These are phyloP conservation scores for Aurelia sp. DNA, from an alignment of 30 jellyfish, hydroid and myxozoan genomes.

Conservation along the genomic window DNA sequence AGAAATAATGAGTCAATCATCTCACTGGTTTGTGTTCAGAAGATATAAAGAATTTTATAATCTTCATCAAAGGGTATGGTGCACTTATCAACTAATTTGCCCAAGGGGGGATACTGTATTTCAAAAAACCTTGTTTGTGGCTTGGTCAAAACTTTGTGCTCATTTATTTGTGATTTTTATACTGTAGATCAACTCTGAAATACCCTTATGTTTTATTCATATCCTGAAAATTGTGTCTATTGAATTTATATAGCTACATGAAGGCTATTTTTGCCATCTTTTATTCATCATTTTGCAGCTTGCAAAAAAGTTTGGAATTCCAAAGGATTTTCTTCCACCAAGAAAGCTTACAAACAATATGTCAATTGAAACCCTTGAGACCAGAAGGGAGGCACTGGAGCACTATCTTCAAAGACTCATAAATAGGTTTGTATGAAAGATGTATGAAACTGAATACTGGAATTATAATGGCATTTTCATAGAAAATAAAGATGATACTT, in stretches of 20 bases:
- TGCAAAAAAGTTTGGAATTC: conserved; percentile 69
- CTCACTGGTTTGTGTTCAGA: conserved; percentile 95
- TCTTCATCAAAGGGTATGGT: conserved; percentile 81
- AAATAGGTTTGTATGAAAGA: conserved; percentile 64
- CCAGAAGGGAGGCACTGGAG: conserved; percentile 91
- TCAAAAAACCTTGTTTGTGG: background rate
- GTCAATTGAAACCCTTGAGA: conserved; percentile 83
- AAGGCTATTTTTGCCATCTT: no score
- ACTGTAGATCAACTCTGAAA: no score
- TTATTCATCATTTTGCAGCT: conserved; percentile 31
- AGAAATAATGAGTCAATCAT: conserved; percentile 88
- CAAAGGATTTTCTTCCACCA: conserved; percentile 94
- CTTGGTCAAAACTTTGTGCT: no score
- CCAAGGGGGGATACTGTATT: background rate
- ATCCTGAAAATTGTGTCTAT: no score
- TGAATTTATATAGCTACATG: no score
- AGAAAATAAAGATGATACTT: no score
- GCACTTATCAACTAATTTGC: background rate
- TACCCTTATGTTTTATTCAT: no score
- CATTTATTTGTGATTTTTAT: no score
- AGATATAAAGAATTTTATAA: conserved; percentile 86
- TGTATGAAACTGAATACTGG: no score
- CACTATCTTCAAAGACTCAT: conserved; percentile 88
- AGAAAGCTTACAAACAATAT: conserved; percentile 79
- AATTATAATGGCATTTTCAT: no score